Conservation (phyloP, 92 coral and sea anemone genomes). For the Phenganax stokvisi region DNA sequence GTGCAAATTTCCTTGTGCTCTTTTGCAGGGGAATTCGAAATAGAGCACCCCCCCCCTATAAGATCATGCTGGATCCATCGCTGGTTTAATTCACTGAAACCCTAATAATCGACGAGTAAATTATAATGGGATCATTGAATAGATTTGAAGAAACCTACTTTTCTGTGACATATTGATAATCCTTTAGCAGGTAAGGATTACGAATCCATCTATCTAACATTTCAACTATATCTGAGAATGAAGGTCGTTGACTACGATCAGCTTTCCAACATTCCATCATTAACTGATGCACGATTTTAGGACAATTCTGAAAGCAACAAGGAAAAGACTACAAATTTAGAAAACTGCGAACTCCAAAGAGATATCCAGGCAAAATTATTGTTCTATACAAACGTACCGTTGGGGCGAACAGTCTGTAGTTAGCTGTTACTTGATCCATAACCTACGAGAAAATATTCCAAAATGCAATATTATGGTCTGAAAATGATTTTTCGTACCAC, state of each 20-base stretch:
- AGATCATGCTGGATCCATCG: no score
- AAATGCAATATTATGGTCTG: not conserved
- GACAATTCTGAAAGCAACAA: slow-evolving; percentile 53
- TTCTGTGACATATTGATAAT: slow-evolving; percentile 35
- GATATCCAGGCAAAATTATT: not conserved
- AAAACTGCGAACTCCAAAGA: not conserved
- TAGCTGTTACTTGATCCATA: slow-evolving; percentile 21
- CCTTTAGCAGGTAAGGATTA: slow-evolving; percentile 59
- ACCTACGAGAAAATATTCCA: slow-evolving; percentile 15
- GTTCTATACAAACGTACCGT: slow-evolving; percentile 19
- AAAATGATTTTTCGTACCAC: not conserved
- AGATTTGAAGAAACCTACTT: slow-evolving; percentile 8
- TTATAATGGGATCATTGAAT: not conserved
- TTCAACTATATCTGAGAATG: slow-evolving; percentile 55
- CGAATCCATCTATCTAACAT: slow-evolving; percentile 61
- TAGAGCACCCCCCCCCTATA: no score
- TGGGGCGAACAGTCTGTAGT: slow-evolving; percentile 32
- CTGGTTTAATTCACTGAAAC: not conserved
- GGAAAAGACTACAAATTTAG: not conserved
- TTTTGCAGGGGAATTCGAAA: no score
- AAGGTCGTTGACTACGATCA: slow-evolving; percentile 66
- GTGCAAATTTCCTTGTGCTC: no score
- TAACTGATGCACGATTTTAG: slow-evolving; percentile 69
- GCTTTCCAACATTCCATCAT: slow-evolving; percentile 80
- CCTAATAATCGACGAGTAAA: not conserved